Base-by-base conservation (phyloP, 2,888 invertebrate genomes). In the Trypoxylon attenuatum region DNA sequence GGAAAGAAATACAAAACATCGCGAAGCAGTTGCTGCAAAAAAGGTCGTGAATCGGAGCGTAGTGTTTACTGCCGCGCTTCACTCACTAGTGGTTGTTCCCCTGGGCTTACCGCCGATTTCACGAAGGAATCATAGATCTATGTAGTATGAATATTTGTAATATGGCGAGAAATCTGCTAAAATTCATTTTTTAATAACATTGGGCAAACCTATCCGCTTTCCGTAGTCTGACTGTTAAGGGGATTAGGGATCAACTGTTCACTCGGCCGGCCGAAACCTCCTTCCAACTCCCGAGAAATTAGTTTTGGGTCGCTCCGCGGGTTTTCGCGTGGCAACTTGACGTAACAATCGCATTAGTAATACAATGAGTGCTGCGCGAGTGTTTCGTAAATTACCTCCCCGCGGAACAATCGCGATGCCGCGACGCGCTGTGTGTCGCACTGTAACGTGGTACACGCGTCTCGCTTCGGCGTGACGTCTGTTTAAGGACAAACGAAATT, bases 261-360 rank as follows among this genome's bases (percentile, higher is more conserved):
- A n/a, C n/a, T n/a, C n/a, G n/a, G n/a, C 19, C 39, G 25, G 43
- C 19, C 10, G 6, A 33, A 49, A 55, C 51, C 41, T 10, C 33
- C 38, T 55, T 61, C 52, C 22, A 62, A 52, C 51, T 49, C 47
- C 47, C 46, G 50, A 42, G 43, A 51, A 47, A 53, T 13, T 25
- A 5, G 15, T 8, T 27, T 41, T 27, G 23, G 10, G 52, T 22
- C 18, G 16, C 15, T 2, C 23, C n/a, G 5, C 22, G 16, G 15
- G 29, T 18, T 49, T 10, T 18, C 19, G 41, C 25, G 25, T 27
- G 57, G 46, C 25, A 42, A 16, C 15, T 10, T 51, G 39, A 41
- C 39, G 51, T 41, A 50, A 50, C 39, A 23, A 18, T 47, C 29
- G 50, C 22, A 50, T 50, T 38, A 38, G 25, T 41, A 15, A 23